phyloP scores from a whole-genome alignment of 1,140 invertebrate species.

The Neodiprion pinetum region DNA sequence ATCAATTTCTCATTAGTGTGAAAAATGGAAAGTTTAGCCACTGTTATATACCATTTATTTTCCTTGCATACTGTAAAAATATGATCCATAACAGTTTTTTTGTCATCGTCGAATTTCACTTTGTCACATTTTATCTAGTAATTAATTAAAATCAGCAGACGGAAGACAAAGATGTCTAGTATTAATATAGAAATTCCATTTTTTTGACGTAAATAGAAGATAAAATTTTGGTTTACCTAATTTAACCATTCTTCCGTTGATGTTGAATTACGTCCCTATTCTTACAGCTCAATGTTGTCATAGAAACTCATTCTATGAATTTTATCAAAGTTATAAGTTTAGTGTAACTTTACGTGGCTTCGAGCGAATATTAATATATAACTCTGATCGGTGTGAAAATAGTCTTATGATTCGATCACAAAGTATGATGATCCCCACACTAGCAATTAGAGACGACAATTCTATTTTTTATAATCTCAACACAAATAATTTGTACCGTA shows the following conservation, averaged over 20 bases:
- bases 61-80: no score
- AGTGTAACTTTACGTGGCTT: neutral
- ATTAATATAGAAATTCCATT: neutral
- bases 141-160: no score
- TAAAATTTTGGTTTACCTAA: neutral
- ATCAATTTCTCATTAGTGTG: no score
- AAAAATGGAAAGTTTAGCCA: no score
- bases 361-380: neutral
- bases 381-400: neutral
- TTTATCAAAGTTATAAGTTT: neutral
- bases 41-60: no score
- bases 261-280: neutral
- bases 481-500: neutral
- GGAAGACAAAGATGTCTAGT: no score
- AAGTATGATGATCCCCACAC: neutral
- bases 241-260: conserved; percentile 7
- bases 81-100: no score
- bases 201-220: neutral
- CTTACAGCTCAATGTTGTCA: neutral
- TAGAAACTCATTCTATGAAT: neutral
- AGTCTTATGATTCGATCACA: neutral
- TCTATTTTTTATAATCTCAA: neutral
- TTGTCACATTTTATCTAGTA: no score
- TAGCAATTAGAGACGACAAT: neutral
- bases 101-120: no score